Evolutionary conservation across 2,888 invertebrate genomes (phyloP).

Genomic region (Hirtodrosophila duncani): DNA sequence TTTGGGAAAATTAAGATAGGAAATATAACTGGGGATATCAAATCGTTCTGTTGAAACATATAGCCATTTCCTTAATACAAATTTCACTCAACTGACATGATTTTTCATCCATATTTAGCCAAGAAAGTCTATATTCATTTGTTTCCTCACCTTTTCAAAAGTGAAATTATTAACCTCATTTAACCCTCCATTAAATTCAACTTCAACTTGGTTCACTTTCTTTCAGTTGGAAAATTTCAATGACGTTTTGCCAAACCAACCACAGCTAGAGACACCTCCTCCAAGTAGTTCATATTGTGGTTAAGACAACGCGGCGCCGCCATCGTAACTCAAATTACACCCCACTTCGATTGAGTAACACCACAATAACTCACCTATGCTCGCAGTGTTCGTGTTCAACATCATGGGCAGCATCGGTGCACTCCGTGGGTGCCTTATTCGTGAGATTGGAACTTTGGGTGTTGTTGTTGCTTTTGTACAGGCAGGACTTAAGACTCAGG

Average conservation of each 20-base stretch:
- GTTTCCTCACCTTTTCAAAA: neutral
- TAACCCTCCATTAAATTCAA: neutral
- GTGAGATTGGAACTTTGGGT: conserved; percentile 3
- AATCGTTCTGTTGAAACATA: no score
- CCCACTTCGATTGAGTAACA: conserved; percentile 30
- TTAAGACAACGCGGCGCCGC: conserved; percentile 35
- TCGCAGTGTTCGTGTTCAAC: conserved; percentile 35
- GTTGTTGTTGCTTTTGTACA: conserved; percentile 56
- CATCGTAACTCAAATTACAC: conserved; percentile 40
- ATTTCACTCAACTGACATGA: no score
- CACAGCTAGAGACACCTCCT: conserved; percentile 4
- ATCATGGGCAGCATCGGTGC: conserved; percentile 20
- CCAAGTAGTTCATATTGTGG: conserved; percentile 59
- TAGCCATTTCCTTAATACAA: no score
- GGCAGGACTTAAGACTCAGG: conserved; percentile 77
- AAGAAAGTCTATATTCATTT: neutral
- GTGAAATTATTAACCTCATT: conserved; percentile 21
- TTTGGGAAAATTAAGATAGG: no score
- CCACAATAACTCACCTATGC: conserved; percentile 49
- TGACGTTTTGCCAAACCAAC: conserved; percentile 26
- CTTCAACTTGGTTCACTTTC: no score
- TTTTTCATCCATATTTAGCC: neutral
- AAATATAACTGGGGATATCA: no score
- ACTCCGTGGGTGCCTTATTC: conserved; percentile 22
- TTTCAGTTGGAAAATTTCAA: no score